Evolutionary conservation across 2,113 vertebrate species (phyloP).

Genomic region (Zapus hudsonius): DNA sequence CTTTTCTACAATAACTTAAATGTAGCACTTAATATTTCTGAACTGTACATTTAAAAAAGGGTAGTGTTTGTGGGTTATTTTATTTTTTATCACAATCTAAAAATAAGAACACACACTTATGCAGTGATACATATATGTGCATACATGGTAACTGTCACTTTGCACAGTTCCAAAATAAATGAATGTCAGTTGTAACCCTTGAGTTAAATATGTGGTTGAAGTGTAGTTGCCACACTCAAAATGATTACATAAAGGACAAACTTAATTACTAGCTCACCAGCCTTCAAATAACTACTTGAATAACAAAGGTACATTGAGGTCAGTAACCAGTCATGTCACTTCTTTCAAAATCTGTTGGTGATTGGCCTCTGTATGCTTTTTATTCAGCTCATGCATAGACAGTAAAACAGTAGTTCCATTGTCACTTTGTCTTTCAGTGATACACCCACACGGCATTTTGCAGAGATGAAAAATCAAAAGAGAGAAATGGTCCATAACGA

Average conservation of each 20-base stretch:
- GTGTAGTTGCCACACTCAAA: background rate
- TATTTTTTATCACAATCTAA: slow-evolving; percentile 52
- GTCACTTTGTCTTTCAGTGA: background rate
- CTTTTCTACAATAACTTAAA: background rate
- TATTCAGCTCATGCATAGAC: background rate
- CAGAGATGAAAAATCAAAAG: background rate
- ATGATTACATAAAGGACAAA: background rate
- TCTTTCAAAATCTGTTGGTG: slow-evolving; percentile 39
- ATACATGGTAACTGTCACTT: background rate
- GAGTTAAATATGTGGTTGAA: background rate
- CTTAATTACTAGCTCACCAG: background rate
- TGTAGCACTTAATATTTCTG: background rate
- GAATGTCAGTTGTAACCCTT: background rate
- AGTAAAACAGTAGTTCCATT: background rate
- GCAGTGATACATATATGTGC: background rate
- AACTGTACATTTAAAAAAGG: background rate
- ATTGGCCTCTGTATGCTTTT: background rate
- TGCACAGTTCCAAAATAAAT: background rate
- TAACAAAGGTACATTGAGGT: slow-evolving; percentile 18
- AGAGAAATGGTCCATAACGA: background rate
- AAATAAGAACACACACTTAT: background rate
- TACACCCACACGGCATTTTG: background rate
- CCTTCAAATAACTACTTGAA: background rate
- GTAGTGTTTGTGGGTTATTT: background rate
- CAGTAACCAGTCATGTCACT: background rate